These are phyloP conservation scores for Saxidomus purpurata DNA, from an alignment of 1,140 invertebrate genomes.

Conservation along the genomic window DNA sequence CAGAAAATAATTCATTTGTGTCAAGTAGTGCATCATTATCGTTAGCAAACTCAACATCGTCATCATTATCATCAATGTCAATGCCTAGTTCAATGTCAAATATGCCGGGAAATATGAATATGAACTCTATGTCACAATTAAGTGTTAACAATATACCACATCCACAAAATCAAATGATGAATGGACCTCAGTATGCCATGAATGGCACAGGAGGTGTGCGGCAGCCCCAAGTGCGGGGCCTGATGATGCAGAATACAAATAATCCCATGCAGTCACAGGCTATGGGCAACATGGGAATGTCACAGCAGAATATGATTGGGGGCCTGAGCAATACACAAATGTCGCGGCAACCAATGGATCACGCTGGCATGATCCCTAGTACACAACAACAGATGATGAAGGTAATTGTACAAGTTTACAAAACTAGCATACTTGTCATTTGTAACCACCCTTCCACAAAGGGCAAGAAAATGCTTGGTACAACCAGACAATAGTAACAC, in stretches of 20 bases:
- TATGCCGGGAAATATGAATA: slow-evolving; percentile 37
- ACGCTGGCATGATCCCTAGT: slow-evolving; percentile 75
- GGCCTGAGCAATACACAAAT: slow-evolving; percentile 72
- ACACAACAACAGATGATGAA: slow-evolving; percentile 77
- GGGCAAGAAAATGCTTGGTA: no score
- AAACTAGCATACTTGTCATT: no score
- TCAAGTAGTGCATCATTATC: slow-evolving; percentile 75
- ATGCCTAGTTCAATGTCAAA: slow-evolving; percentile 47
- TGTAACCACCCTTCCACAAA: no score
- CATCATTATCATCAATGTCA: slow-evolving; percentile 61
- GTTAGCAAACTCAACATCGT: slow-evolving; percentile 48
- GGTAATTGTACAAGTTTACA: slow-evolving; percentile 54
- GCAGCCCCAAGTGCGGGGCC: slow-evolving; percentile 46
- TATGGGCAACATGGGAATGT: slow-evolving; percentile 72
- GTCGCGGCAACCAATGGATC: slow-evolving; percentile 76
- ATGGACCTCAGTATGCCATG: slow-evolving; percentile 83
- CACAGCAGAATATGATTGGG: slow-evolving; percentile 76
- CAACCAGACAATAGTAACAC: no score
- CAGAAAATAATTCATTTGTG: slow-evolving; percentile 65
- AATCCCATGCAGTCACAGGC: slow-evolving; percentile 51
- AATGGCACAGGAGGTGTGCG: slow-evolving; percentile 69
- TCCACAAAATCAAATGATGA: slow-evolving; percentile 78
- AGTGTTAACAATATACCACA: slow-evolving; percentile 63
- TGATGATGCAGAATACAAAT: slow-evolving; percentile 67
- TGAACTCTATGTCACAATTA: slow-evolving; percentile 44